Percentiles rank a stretch among this genome's conserved stretches.
phyloP scores from a whole-genome alignment of 2,888 invertebrate genomes.

The Tipula helvola region DNA sequence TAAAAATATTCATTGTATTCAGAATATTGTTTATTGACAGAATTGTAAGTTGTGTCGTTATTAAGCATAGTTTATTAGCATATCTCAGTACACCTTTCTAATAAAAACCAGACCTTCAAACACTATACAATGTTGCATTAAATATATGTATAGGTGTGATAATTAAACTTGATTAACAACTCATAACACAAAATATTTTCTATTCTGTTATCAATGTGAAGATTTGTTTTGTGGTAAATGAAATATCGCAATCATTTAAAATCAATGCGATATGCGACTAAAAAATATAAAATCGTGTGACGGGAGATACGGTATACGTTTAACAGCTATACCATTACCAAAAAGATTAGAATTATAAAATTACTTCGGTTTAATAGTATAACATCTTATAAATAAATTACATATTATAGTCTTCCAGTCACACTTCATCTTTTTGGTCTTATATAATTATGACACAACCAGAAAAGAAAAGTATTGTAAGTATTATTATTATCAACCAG shows the following conservation, averaged over 20 bases:
- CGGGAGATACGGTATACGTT: neutral
- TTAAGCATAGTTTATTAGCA: neutral
- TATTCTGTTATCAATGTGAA: neutral
- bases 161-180: neutral
- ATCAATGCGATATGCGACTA: no score
- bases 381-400: neutral
- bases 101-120: neutral
- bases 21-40: neutral
- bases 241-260: neutral
- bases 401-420: neutral
- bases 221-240: neutral
- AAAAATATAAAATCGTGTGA: neutral
- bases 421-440: neutral
- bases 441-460: neutral
- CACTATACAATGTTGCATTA: neutral
- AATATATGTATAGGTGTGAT: neutral
- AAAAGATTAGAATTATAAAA: neutral
- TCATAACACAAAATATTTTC: neutral
- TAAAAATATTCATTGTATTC: neutral
- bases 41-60: neutral
- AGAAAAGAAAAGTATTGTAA: neutral
- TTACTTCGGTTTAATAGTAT: neutral
- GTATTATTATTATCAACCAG: neutral
- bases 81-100: neutral
- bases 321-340: neutral